Percentiles rank a stretch among this genome's conserved stretches.
phyloP scores from a whole-genome alignment of 2,888 invertebrate genomes.

The Periphyllus acericola region DNA sequence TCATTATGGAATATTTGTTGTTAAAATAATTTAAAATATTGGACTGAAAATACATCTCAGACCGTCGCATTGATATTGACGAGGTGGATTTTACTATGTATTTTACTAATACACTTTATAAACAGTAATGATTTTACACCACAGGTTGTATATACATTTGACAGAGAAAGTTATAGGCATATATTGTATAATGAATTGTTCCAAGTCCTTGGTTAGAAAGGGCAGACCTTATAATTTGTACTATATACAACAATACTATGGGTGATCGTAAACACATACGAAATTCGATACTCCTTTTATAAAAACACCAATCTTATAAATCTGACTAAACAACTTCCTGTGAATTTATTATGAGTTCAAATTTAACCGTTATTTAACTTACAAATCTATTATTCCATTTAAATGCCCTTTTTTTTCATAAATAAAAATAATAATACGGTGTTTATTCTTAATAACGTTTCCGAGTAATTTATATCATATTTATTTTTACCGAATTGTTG shows the following conservation, averaged over 20 bases:
- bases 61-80: too few relatives aligned
- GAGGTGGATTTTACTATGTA: too few relatives aligned
- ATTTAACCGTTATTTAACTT: neutral
- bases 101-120: too few relatives aligned
- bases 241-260: neutral
- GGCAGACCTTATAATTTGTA: neutral
- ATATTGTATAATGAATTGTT: neutral
- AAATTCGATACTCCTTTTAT: conserved; percentile 6
- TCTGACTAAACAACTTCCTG: conserved; percentile 16
- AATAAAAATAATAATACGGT: neutral
- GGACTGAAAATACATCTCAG: too few relatives aligned
- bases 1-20: too few relatives aligned
- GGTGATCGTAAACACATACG: neutral
- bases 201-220: neutral
- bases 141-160: neutral
- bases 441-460: neutral
- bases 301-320: neutral
- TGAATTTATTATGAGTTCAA: conserved; percentile 2
- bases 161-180: neutral
- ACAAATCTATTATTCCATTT: neutral
- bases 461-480: neutral
- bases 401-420: neutral
- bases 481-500: neutral
- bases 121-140: too few relatives aligned
- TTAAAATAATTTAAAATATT: too few relatives aligned